Evolutionary conservation across 2,113 vertebrate species (phyloP).

Genomic region (Catharus minimus): DNA sequence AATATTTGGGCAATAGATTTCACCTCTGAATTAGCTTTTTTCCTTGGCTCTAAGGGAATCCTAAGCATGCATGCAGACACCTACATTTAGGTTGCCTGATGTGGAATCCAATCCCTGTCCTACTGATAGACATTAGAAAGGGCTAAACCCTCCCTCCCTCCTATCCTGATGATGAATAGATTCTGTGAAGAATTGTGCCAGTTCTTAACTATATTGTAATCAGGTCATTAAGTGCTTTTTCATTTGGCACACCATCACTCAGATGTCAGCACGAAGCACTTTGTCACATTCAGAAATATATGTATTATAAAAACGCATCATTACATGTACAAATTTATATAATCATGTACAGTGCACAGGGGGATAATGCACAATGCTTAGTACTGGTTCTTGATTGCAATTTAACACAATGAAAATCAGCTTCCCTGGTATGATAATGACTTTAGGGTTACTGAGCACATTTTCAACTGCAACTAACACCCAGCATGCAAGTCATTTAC

Average conservation of each 20-base stretch:
- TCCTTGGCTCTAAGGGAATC: neutral
- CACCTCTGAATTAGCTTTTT: neutral
- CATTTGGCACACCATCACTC: neutral
- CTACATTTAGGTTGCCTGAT: neutral
- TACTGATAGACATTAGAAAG: neutral
- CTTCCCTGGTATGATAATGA: neutral
- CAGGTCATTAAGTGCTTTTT: neutral
- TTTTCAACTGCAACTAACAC: neutral
- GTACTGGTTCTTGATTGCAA: neutral
- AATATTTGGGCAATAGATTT: neutral
- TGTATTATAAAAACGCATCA: neutral
- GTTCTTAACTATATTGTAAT: neutral
- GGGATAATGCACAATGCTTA: neutral
- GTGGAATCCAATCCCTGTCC: neutral
- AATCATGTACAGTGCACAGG: neutral
- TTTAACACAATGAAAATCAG: neutral
- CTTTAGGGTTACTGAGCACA: neutral
- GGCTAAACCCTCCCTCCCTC: neutral
- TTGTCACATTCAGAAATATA: neutral
- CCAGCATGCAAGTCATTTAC: neutral
- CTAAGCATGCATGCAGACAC: neutral
- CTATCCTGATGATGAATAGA: neutral
- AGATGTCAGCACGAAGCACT: neutral
- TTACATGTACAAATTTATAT: neutral
- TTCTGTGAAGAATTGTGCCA: neutral